These are phyloP conservation scores for Cromileptes altivelis DNA, from an alignment of 2,113 vertebrate genomes.

Conservation along the genomic window DNA sequence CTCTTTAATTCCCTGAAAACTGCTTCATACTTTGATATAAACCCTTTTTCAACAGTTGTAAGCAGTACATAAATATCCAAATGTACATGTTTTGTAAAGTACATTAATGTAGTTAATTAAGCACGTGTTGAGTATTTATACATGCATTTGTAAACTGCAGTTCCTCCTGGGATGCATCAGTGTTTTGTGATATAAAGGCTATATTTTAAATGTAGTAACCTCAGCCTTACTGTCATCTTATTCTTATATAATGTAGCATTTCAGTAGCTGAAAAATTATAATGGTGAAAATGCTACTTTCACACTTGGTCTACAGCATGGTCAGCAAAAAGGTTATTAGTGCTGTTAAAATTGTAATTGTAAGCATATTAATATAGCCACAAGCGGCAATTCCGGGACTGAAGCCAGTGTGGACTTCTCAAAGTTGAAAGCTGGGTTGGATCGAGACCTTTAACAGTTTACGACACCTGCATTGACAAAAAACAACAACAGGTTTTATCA, in stretches of 20 bases:
- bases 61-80: neutral
- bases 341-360: neutral
- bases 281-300: neutral
- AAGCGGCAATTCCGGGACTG: too few relatives aligned
- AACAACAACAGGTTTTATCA: too few relatives aligned
- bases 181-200: too few relatives aligned
- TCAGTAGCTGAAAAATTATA: slow-evolving; percentile 1
- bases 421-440: too few relatives aligned
- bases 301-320: neutral
- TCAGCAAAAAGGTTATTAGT: too few relatives aligned
- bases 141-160: neutral
- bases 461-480: too few relatives aligned
- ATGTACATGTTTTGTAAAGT: neutral
- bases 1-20: neutral
- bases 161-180: neutral
- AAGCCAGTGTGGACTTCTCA: too few relatives aligned
- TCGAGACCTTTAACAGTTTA: too few relatives aligned
- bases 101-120: neutral
- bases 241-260: neutral
- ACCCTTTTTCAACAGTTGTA: neutral
- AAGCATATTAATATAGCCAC: too few relatives aligned
- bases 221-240: neutral
- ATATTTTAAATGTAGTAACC: slow-evolving; percentile 3
- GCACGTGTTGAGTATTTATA: neutral
- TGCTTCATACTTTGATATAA: neutral